Evolutionary conservation across 2,888 invertebrate species (phyloP).

Genomic region (Caenorhabditis sinica): DNA sequence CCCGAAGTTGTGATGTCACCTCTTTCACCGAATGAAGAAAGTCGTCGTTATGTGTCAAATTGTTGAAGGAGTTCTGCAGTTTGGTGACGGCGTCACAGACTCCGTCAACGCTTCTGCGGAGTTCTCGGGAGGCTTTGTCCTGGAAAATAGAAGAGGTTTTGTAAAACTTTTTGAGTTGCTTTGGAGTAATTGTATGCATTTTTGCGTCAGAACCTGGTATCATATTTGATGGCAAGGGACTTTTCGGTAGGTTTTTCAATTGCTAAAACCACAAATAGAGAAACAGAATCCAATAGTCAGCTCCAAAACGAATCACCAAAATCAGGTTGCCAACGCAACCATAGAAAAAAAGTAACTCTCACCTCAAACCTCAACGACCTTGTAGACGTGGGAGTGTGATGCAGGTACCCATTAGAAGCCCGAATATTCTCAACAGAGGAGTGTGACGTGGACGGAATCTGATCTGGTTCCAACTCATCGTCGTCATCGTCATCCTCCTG

Average conservation of each 20-base stretch:
- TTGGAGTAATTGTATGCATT: not conserved
- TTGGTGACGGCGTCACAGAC: slow-evolving; percentile 69
- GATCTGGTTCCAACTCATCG: slow-evolving; percentile 51
- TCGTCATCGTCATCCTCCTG: slow-evolving; percentile 62
- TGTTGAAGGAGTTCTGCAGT: slow-evolving; percentile 72
- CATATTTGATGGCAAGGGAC: too few species aligned
- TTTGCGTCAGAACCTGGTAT: too few species aligned
- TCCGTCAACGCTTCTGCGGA: slow-evolving; percentile 53
- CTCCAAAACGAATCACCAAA: too few species aligned
- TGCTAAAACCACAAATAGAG: too few species aligned
- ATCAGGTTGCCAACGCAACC: not conserved
- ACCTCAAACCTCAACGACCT: slow-evolving; percentile 54
- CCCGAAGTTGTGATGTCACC: slow-evolving; percentile 65
- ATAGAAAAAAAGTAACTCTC: slow-evolving; percentile 1
- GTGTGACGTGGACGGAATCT: slow-evolving; percentile 53
- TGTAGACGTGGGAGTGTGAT: slow-evolving; percentile 52
- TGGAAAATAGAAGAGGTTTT: not conserved
- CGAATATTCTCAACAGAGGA: slow-evolving; percentile 58
- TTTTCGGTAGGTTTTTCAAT: too few species aligned
- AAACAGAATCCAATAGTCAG: too few species aligned
- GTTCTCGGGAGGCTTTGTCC: slow-evolving; percentile 46
- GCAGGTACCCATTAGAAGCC: slow-evolving; percentile 46
- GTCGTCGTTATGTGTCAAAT: slow-evolving; percentile 71
- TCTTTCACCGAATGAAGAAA: slow-evolving; percentile 67
- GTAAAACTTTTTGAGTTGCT: too few species aligned